Percentiles rank a stretch among this genome's conserved stretches.
phyloP scores from a whole-genome alignment of 1,140 invertebrate genomes.

The Ctenoplectra terminalis region DNA sequence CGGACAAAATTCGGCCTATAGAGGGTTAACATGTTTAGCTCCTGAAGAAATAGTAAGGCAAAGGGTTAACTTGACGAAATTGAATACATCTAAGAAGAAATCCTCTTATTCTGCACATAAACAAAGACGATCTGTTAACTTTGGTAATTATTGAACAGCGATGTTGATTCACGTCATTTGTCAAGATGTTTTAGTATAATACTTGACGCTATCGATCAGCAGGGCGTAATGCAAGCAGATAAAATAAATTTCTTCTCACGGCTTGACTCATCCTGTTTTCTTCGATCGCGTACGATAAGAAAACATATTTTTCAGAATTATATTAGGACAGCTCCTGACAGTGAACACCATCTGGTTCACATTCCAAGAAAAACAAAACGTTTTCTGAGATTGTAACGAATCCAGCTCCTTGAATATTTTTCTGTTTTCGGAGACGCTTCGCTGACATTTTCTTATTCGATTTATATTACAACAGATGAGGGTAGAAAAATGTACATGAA shows the following conservation, averaged over 20 bases:
- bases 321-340: conserved; percentile 14
- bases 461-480: neutral
- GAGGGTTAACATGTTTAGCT: too few relatives aligned
- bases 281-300: neutral
- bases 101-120: neutral
- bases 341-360: conserved; percentile 25
- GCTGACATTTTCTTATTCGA: neutral
- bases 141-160: conserved; percentile 15
- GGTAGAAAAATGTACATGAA: neutral
- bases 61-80: neutral
- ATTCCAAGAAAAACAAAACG: conserved; percentile 16
- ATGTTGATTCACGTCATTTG: neutral
- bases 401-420: neutral
- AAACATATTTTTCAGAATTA: conserved; percentile 36
- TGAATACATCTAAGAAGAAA: neutral
- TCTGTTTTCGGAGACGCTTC: neutral
- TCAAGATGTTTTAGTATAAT: neutral
- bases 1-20: too few relatives aligned
- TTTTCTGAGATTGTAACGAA: neutral
- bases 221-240: neutral
- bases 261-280: conserved; percentile 16
- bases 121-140: neutral
- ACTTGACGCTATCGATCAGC: conserved; percentile 2
- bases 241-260: conserved; percentile 18
- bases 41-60: too few relatives aligned